These are phyloP conservation scores for Philereme vetulata DNA, from an alignment of 2,888 invertebrate genomes.

Conservation along the genomic window DNA sequence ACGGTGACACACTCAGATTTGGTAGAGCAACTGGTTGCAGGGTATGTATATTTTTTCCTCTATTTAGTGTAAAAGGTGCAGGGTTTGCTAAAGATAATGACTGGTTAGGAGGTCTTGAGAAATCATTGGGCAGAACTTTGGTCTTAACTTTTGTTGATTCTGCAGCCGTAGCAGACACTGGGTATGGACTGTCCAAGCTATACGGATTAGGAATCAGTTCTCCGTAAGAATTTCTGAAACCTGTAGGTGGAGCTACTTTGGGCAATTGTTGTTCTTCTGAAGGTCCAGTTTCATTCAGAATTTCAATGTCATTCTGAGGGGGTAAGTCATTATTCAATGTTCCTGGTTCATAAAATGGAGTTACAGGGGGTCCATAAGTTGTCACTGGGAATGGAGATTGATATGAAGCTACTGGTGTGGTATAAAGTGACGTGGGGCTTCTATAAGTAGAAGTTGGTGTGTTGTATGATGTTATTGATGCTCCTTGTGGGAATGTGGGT, in stretches of 20 bases:
- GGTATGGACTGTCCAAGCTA: slow-evolving; percentile 62
- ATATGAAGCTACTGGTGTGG: slow-evolving; percentile 48
- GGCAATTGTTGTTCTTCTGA: slow-evolving; percentile 62
- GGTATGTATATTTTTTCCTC: slow-evolving; percentile 77
- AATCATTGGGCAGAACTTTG: slow-evolving; percentile 61
- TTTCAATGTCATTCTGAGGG: slow-evolving; percentile 54
- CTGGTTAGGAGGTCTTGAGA: slow-evolving; percentile 52
- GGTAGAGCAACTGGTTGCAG: slow-evolving; percentile 86
- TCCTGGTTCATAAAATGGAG: slow-evolving; percentile 53
- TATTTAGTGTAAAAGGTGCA: slow-evolving; percentile 72
- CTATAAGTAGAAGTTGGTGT: slow-evolving; percentile 51
- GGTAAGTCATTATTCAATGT: slow-evolving; percentile 58
- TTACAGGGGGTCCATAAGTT: slow-evolving; percentile 52
- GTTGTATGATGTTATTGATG: slow-evolving; percentile 45
- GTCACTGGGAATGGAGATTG: slow-evolving; percentile 49
- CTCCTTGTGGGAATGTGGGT: slow-evolving; percentile 44
- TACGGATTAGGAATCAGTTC: slow-evolving; percentile 68
- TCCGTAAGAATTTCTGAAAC: slow-evolving; percentile 76
- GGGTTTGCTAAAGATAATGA: slow-evolving; percentile 72
- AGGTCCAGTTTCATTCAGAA: slow-evolving; percentile 52
- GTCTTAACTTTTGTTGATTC: slow-evolving; percentile 73
- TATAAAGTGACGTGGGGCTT: slow-evolving; percentile 47
- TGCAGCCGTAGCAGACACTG: slow-evolving; percentile 69
- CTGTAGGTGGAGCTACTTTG: slow-evolving; percentile 62
- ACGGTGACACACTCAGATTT: slow-evolving; percentile 84